Evolutionary conservation across 1,140 invertebrate species (phyloP).

Genomic region (Bombus waltoni): DNA sequence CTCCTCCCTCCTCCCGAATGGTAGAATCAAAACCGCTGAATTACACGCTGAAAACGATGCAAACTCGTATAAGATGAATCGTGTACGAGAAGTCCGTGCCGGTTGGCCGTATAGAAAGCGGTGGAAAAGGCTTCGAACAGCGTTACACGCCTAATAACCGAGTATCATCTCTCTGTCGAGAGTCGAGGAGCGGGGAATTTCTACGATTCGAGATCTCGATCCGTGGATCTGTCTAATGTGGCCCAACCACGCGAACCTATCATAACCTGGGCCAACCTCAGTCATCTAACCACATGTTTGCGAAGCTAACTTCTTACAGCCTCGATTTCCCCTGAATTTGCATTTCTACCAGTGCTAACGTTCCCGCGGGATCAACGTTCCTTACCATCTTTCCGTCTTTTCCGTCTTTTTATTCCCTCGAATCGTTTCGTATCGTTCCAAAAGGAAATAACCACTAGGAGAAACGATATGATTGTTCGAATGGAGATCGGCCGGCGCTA

Average conservation of each 20-base stretch:
- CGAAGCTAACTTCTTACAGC: slow-evolving; percentile 68
- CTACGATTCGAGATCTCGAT: slow-evolving; percentile 72
- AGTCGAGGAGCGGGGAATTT: slow-evolving; percentile 41
- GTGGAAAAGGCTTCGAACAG: slow-evolving; percentile 32
- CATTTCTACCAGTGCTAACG: slow-evolving; percentile 72
- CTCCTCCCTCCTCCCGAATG: slow-evolving; percentile 2
- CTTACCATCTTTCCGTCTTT: slow-evolving; percentile 10
- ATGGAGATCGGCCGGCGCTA: slow-evolving; percentile 1
- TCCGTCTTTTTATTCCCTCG: neutral
- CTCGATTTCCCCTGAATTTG: slow-evolving; percentile 67
- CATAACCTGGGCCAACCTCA: slow-evolving; percentile 78
- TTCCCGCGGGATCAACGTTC: slow-evolving; percentile 54
- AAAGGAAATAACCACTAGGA: neutral
- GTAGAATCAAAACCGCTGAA: slow-evolving; percentile 47
- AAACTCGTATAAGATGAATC: neutral
- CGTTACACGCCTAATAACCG: slow-evolving; percentile 67
- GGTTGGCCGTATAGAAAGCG: slow-evolving; percentile 9
- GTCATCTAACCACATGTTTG: slow-evolving; percentile 73
- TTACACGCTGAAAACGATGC: slow-evolving; percentile 51
- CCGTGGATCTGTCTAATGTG: slow-evolving; percentile 76
- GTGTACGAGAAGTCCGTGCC: neutral
- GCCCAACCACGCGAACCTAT: slow-evolving; percentile 80
- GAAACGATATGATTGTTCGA: slow-evolving; percentile 6
- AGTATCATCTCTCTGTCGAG: slow-evolving; percentile 59
- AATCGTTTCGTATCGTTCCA: slow-evolving; percentile 18